Evolutionary conservation across 2,113 vertebrate genomes (phyloP), one percentile per base, ranked within the genome.

Genomic region (Ia io): DNA sequence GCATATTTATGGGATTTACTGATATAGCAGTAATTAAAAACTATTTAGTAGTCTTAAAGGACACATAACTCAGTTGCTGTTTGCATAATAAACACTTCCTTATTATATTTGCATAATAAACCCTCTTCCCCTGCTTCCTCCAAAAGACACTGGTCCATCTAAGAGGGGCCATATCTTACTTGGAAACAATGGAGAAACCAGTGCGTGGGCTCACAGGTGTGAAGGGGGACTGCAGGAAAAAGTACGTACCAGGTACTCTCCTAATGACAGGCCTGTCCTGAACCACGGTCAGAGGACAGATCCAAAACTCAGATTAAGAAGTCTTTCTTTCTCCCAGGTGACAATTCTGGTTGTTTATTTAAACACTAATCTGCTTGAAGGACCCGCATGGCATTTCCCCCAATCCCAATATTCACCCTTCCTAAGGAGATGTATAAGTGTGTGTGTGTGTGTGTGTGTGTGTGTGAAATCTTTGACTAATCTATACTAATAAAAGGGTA

Each of bases 1-100:
- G 97, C 98, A 98, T 98, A 98, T 98, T 98, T 98, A 98, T 98
- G 91, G 97, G 98, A 97, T 98, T 98, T 98, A 98, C 97, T 98
- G 97, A 98, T 98, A 98, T 97, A 97, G 98, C 98, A 95, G 97
- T 98, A 98, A 98, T 98, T 98, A 98, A 98, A 98, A 98, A 98
- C 98, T 98, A 98, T 98, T 98, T 98, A 98, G 97, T 97, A 98
- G 98, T 98, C 97, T 98, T 98, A 98, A 98, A 98, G 97, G 98
- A 98, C 97, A 97, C 97, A 96, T 98, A 98, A 98, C 97, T 98
- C 97, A 97, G 97, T 98, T 97, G 98, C 98, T 97, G 98, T 98
- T 98, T 98, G 98, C 98, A 98, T 98, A 97, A 98, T 98, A 98
- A 98, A 98, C 86, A 97, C 96, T 95, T 97, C 69, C 96, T 97